Base-by-base conservation (phyloP, 2,888 invertebrate genomes). In the Polyommatus iphigenia region DNA sequence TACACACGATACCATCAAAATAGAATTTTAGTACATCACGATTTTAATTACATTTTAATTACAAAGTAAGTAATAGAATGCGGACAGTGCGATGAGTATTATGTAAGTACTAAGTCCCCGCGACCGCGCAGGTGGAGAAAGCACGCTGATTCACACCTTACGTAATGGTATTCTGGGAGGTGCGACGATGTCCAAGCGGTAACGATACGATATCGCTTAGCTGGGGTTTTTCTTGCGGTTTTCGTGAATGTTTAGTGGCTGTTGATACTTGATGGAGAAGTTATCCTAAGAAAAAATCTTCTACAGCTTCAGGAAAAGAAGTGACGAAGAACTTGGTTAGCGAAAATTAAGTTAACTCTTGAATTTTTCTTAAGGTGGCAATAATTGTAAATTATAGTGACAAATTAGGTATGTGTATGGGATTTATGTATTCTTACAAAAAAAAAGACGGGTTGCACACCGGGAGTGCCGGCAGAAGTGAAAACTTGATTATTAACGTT, bases 101-200 rank as follows among this genome's bases (percentile, higher is more conserved):
- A 67, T 13, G 32, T 15, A 67, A 67, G 67, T 29, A 2, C 29
- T 15, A 67, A 67, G 67, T 29, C 6, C 29, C 54, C 54, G 54
- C 54, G 54, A 54, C 67, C 5, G 10, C 18, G 71, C 77, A 72
- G 77, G 77, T 77, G 59, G 77, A 59, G 77, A 77, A 72, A 77
- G 77, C 77, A 54, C 57, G 77, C 41, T 72, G 77, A 77, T 57
- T 77, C 72, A 77, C 72, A 73, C 72, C 41, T 77, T 77, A 77
- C 29, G 72, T 73, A 77, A 77, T 41, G 20, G 8, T 77, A 77
- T 77, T 77, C 72, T 41, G 72, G 72, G 20, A 20, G 20, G 18
- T 2, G 29, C 2, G 13, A 24, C 75, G 75, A 75, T 75, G 13
- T 54, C 24, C 29, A 50, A 24, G 50, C 75, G 54, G 50, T 24